Conservation (phyloP, 2,888 invertebrate genomes). For the Pristionchus fissidentatus region DNA sequence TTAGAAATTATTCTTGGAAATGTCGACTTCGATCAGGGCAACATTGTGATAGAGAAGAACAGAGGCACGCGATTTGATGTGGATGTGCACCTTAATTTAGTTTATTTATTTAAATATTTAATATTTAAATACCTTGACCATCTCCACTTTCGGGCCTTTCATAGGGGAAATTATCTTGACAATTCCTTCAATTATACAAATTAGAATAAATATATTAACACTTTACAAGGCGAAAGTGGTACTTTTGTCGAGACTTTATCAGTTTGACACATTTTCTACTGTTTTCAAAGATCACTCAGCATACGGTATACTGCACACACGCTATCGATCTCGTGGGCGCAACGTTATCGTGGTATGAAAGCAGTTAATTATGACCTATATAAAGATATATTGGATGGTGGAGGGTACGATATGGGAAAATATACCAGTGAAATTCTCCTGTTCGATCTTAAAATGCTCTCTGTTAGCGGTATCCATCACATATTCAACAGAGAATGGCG, state of each 20-base stretch:
- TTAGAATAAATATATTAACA: too few species aligned
- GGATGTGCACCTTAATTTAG: slow-evolving; percentile 72
- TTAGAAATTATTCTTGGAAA: slow-evolving; percentile 73
- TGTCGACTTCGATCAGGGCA: slow-evolving; percentile 76
- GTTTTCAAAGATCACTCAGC: background rate
- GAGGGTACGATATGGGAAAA: too few species aligned
- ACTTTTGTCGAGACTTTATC: too few species aligned
- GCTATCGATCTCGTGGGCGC: too few species aligned
- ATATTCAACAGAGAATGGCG: slow-evolving; percentile 75
- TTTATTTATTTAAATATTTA: background rate
- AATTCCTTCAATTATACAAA: slow-evolving; percentile 60
- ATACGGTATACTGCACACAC: too few species aligned
- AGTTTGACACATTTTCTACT: too few species aligned
- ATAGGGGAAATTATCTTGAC: slow-evolving; percentile 66
- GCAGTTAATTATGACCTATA: too few species aligned
- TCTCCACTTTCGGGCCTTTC: slow-evolving; percentile 59
- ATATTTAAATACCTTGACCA: slow-evolving; percentile 48
- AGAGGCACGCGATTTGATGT: slow-evolving; percentile 75
- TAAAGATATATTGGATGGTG: too few species aligned
- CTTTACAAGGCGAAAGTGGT: too few species aligned
- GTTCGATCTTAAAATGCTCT: slow-evolving; percentile 75
- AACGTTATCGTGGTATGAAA: too few species aligned
- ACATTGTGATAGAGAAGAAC: slow-evolving; percentile 76
- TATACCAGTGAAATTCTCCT: slow-evolving; percentile 76
- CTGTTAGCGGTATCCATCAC: slow-evolving; percentile 75